Evolutionary conservation across 2,797 vertebrate genomes (phyloP).

Genomic region (Parauchenoglanis ngamensis): DNA sequence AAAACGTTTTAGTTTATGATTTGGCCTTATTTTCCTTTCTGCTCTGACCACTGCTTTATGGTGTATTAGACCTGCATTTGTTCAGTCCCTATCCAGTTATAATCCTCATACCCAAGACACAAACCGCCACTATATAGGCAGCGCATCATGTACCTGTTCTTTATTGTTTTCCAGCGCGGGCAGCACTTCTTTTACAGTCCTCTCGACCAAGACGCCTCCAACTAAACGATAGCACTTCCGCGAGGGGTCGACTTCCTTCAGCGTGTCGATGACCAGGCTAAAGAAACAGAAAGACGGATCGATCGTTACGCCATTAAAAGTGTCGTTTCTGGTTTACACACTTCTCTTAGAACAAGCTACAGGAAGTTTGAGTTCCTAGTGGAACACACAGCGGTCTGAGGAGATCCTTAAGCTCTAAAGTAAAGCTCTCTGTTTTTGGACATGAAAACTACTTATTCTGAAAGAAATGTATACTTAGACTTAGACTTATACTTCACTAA

Average conservation of each 20-base stretch:
- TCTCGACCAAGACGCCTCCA: conserved; percentile 89
- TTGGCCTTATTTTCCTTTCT: neutral
- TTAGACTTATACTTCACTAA: neutral
- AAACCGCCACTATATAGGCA: neutral
- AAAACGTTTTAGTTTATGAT: neutral
- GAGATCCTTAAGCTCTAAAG: neutral
- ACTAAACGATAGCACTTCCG: conserved; percentile 92
- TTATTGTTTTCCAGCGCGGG: conserved; percentile 89
- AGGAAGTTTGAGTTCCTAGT: neutral
- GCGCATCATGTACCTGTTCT: conserved; percentile 79
- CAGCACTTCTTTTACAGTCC: conserved; percentile 92
- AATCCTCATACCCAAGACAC: neutral
- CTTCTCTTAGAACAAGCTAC: neutral
- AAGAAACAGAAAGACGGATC: neutral
- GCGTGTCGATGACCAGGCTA: conserved; percentile 88
- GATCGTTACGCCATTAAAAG: neutral
- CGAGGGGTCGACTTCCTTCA: conserved; percentile 87
- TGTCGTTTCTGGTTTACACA: no score
- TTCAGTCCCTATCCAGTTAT: neutral
- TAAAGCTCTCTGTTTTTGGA: neutral
- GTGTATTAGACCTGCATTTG: neutral
- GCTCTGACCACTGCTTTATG: neutral
- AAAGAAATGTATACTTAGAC: neutral
- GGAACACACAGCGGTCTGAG: neutral
- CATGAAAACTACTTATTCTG: neutral